phyloP scores from a whole-genome alignment of 2,797 vertebrate species.

The Cirrhinus molitorella region DNA sequence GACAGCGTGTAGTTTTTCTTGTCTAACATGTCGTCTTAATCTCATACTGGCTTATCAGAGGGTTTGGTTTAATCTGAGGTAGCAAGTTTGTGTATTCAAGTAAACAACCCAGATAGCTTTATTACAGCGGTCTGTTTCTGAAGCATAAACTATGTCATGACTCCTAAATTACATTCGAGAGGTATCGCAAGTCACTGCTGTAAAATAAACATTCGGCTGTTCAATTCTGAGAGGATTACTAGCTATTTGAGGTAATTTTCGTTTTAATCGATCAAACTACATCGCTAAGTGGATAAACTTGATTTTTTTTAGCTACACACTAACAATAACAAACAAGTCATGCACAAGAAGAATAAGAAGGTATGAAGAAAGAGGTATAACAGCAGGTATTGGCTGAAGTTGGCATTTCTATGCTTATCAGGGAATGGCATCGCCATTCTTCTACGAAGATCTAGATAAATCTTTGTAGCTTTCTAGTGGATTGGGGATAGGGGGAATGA shows the following conservation, averaged over 20 bases:
- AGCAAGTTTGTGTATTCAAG: conserved; percentile 64
- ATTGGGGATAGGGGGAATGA: not conserved
- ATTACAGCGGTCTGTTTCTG: conserved; percentile 41
- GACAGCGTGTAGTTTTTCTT: not conserved
- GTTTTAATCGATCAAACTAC: conserved; percentile 49
- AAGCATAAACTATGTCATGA: conserved; percentile 44
- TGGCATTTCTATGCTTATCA: conserved; percentile 16
- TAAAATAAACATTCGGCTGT: conserved; percentile 50
- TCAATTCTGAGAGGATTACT: conserved; percentile 31
- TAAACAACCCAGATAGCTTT: conserved; percentile 54
- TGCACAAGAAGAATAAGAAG: conserved; percentile 34
- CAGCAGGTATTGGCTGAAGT: not conserved
- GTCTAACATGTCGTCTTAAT: conserved; percentile 49
- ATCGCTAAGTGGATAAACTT: conserved; percentile 38
- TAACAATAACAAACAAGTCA: conserved; percentile 33
- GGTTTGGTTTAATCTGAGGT: conserved; percentile 63
- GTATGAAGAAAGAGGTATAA: conserved; percentile 36
- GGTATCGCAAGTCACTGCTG: conserved; percentile 23
- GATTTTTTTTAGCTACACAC: conserved; percentile 31
- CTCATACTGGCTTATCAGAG: conserved; percentile 58
- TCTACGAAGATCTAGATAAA: not conserved
- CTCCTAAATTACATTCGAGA: conserved; percentile 52
- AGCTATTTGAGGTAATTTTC: conserved; percentile 50
- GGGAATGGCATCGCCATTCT: not conserved
- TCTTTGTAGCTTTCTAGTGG: conserved; percentile 4